These are phyloP conservation scores for Bucorvus abyssinicus DNA, from an alignment of 2,797 vertebrate species.

Conservation along the genomic window DNA sequence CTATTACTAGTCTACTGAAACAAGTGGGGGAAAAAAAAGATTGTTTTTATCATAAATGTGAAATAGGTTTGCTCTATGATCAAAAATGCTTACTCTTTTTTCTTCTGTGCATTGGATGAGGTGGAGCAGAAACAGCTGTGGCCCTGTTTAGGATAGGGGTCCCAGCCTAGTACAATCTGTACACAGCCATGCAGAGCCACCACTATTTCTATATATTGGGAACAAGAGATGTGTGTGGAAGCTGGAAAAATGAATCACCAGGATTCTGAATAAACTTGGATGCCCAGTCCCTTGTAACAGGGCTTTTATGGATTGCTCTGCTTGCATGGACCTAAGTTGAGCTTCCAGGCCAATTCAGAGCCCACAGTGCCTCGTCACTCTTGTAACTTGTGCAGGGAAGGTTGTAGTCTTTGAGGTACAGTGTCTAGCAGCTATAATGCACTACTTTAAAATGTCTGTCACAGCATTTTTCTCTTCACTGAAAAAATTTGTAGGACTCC, in stretches of 20 bases:
- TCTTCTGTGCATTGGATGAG: neutral
- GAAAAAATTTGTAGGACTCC: neutral
- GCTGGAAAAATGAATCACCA: accelerated
- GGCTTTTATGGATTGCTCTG: neutral
- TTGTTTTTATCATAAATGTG: neutral
- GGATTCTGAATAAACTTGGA: neutral
- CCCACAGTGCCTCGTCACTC: no score
- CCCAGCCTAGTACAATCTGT: neutral
- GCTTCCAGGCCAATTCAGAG: no score
- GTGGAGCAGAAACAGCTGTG: neutral
- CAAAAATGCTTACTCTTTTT: neutral
- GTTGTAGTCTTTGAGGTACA: neutral
- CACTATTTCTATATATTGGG: accelerated
- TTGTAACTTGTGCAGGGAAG: neutral
- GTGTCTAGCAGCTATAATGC: neutral
- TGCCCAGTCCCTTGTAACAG: no score
- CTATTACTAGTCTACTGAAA: neutral
- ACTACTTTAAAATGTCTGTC: neutral
- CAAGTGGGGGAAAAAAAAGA: neutral
- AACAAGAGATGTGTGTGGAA: neutral
- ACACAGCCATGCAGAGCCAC: accelerated
- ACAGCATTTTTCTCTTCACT: neutral
- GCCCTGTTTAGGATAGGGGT: neutral
- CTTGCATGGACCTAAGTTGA: neutral
- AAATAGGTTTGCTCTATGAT: neutral